Conservation (phyloP, 2,797 vertebrate species). For the Dipus sagitta region DNA sequence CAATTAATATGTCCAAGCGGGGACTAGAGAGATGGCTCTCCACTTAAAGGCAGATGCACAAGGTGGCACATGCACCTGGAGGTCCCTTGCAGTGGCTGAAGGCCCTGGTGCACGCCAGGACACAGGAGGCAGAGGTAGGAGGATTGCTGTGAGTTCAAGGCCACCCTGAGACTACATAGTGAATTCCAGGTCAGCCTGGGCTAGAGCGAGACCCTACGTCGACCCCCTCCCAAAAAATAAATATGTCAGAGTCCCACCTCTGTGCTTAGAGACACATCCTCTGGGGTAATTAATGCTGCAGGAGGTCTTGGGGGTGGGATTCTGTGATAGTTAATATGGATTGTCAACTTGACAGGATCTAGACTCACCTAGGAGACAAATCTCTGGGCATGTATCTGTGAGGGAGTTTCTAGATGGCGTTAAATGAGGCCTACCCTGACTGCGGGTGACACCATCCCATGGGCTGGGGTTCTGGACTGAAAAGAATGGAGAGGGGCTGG, state of each 20-base stretch:
- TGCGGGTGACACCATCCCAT: background rate
- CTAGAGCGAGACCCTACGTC: no score
- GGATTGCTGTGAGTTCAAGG: no score
- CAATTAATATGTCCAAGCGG: background rate
- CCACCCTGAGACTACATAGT: no score
- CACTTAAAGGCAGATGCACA: no score
- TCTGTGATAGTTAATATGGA: background rate
- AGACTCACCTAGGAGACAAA: background rate
- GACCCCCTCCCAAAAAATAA: no score
- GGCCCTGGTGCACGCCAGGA: no score
- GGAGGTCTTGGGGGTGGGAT: background rate
- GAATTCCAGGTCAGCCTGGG: no score
- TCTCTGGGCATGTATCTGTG: background rate
- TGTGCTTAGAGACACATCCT: background rate
- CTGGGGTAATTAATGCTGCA: background rate
- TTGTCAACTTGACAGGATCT: background rate
- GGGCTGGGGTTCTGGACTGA: background rate
- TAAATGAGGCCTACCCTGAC: background rate
- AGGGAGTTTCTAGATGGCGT: background rate
- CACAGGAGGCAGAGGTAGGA: no score
- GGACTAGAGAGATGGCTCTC: no score
- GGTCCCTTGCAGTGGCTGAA: no score
- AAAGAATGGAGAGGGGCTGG: background rate
- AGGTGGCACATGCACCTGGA: no score
- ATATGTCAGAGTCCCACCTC: background rate